Base-by-base conservation (phyloP, 2,797 vertebrate genomes). In the Anabacerthia variegaticeps region DNA sequence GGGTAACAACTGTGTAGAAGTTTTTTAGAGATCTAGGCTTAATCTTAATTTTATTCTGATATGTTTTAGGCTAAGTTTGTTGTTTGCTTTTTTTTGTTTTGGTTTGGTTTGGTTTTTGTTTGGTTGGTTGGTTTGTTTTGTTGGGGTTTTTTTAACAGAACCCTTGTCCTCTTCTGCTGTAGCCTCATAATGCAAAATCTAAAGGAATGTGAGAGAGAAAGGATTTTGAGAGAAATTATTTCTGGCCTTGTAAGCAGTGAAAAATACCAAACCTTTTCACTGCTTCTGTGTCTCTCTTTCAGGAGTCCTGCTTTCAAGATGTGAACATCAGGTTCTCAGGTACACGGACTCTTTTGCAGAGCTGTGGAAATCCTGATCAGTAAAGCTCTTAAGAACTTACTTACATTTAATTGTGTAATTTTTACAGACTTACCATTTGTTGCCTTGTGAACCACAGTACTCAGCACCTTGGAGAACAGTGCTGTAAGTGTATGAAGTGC, bases 391-490 rank as follows among this genome's bases (percentile, higher is more conserved):
- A 83, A 62, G 41, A 65, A 77, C 48, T 82, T 85, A 66, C 51
- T 95, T 85, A 36, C 12, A 54, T 93, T 80, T 94, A 88, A 83
- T 82, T 65, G 76, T 36, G 65, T 66, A 19, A 69, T 83, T 94
- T 94, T 83, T 68, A 80, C 62, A 91, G 72, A 52, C 46, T 78
- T 94, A 58, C 6, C 18, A 21, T 85, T 91, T 85, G 73, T 92
- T 95, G 37, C 68, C 66, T 84, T 81, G 75, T 51, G 72, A 94
- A 77, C 36, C 26, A n/a, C 12, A 28, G n/a, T 41, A 51, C 58
- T 95, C 41, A 55, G 81, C 28, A 78, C 26, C 68, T 93, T 84
- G 54, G 72, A 92, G 81, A 91, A 84, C 30, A 54, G 84, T 72
- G 5, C 43, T 89, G 22, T 59, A 41, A 88, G 54, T 78, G 23